Conservation (phyloP, 2,888 invertebrate genomes). For the Aphidius colemani region DNA sequence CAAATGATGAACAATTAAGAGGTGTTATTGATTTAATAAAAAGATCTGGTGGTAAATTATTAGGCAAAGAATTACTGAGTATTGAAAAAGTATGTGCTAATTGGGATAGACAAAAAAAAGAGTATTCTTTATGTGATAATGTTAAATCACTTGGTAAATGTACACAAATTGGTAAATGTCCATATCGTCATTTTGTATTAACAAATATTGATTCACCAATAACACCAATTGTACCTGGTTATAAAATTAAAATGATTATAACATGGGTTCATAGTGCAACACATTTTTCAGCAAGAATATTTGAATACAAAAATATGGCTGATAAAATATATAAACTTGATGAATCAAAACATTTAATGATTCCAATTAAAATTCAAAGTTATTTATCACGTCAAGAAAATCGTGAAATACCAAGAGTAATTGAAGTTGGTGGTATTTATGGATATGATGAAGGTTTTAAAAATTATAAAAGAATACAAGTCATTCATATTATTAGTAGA, state of each 20-base stretch:
- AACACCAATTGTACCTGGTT: slow-evolving; percentile 58
- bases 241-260: slow-evolving; percentile 44
- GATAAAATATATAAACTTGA: slow-evolving; percentile 36
- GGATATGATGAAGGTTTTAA: slow-evolving; percentile 61
- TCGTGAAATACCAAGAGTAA: slow-evolving; percentile 39
- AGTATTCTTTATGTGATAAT: slow-evolving; percentile 66
- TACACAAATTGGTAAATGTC: slow-evolving; percentile 64
- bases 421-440: slow-evolving; percentile 65
- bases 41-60: slow-evolving; percentile 52
- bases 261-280: slow-evolving; percentile 65
- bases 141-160: slow-evolving; percentile 72
- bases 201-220: slow-evolving; percentile 63
- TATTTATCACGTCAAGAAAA: slow-evolving; percentile 44
- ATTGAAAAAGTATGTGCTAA: slow-evolving; percentile 40
- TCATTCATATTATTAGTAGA: slow-evolving; percentile 60
- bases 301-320: slow-evolving; percentile 57
- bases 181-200: slow-evolving; percentile 67
- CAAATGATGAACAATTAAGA: slow-evolving; percentile 66
- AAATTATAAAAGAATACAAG: slow-evolving; percentile 65
- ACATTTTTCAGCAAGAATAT: slow-evolving; percentile 66
- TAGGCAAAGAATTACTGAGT: slow-evolving; percentile 33
- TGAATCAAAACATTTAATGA: slow-evolving; percentile 39
- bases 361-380: slow-evolving; percentile 40
- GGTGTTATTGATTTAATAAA: slow-evolving; percentile 67
- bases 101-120: slow-evolving; percentile 58